Evolutionary conservation across 2,113 vertebrate species (phyloP), one percentile per base, ranked within the genome.

Genomic region (Cepphus grylle): DNA sequence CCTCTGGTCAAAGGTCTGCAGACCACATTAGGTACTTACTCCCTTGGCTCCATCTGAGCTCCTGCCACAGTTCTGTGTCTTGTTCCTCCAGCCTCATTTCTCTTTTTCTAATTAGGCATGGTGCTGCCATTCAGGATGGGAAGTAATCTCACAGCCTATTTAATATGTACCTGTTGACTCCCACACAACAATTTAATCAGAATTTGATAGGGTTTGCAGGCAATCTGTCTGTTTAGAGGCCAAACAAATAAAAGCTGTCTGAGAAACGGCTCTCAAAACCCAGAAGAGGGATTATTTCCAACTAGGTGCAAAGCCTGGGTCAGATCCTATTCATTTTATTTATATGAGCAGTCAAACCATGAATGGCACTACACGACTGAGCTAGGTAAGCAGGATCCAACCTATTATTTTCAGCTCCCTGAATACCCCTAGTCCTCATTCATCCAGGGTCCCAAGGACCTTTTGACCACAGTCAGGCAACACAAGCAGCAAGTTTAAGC

Each of bases 81-180:
- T 5, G 1, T 40, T 81, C 52, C 34, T 71, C 49, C 30, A 85
- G 76, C 38, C 23, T 85, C 40, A 74, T 95, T 88, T 94, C 52
- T 95, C 76, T 94, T 95, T 94, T 86, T 86, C 86, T 83, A 86
- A 65, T 96, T 95, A 92, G 6, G 23, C 29, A 5, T 26, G 15
- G 52, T 88, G 58, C 45, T 73, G 36, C 34, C 63, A 73, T 67
- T 93, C 45, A 61, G 63, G 43, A 88, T 30, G 49, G 67, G 87
- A 91, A 95, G 71, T 59, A 95, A 92, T 86, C 63, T 85, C 63
- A 38, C 56, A 93, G 47, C 17, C 85, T 82, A n/a, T 85, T 97
- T 88, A 94, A 53, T 87, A 84, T 80, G 76, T 62, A 96, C 81
- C 88, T 95, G 67, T 95, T 94, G 77, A 91, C 58, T 93, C 63